Conservation (phyloP, 2,888 invertebrate genomes). For the Leptura quadrifasciata region DNA sequence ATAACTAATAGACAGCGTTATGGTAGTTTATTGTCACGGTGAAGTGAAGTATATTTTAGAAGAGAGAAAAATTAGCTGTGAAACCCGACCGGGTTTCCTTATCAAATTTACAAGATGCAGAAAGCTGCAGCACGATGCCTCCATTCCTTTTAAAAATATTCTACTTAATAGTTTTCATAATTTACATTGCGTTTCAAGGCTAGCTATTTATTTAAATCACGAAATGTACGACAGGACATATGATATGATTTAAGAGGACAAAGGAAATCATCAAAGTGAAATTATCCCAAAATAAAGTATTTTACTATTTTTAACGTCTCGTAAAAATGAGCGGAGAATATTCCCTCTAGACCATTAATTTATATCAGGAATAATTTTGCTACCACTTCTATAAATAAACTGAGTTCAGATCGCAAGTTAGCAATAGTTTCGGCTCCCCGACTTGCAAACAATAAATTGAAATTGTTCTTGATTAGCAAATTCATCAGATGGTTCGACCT, state of each 20-base stretch:
- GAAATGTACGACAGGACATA: background rate
- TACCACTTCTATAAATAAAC: slow-evolving; percentile 27
- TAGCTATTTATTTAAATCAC: background rate
- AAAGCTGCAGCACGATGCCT: no score
- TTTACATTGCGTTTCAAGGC: no score
- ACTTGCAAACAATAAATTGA: slow-evolving; percentile 57
- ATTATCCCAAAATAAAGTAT: background rate
- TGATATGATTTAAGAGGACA: background rate
- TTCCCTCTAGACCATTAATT: background rate
- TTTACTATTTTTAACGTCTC: no score
- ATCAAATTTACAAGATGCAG: no score
- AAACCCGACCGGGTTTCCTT: no score
- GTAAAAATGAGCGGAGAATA: background rate
- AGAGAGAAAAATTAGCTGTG: no score
- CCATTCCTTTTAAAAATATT: no score
- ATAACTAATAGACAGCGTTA: no score
- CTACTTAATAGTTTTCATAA: no score
- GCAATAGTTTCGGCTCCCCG: slow-evolving; percentile 46
- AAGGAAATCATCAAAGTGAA: background rate
- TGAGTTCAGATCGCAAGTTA: slow-evolving; percentile 49
- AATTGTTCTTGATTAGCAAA: slow-evolving; percentile 59
- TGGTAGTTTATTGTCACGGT: no score
- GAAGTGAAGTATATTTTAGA: no score
- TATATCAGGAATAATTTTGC: background rate
- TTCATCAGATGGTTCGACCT: slow-evolving; percentile 61